Evolutionary conservation across 1,140 invertebrate genomes (phyloP).

Genomic region (Trichoplusia ni): DNA sequence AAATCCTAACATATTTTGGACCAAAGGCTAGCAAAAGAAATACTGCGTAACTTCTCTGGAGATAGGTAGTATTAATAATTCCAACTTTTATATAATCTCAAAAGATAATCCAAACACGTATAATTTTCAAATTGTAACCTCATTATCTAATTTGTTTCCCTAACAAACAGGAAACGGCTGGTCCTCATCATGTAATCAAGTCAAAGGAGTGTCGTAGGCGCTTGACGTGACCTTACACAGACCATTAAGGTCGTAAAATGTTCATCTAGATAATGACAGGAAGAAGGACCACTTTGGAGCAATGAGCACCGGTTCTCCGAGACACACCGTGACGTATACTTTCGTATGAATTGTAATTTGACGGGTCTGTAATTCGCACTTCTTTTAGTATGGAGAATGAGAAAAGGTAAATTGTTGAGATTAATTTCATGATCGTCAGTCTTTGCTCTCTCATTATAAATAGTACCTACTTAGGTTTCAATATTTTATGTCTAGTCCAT

Average conservation of each 20-base stretch:
- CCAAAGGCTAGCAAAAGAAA: too few species aligned
- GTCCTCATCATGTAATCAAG: constrained; percentile 28
- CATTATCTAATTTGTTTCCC: background rate
- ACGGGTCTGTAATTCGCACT: background rate
- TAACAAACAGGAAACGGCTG: constrained; percentile 2
- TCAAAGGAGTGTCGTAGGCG: background rate
- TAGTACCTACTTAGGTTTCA: too few species aligned
- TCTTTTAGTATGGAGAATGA: background rate
- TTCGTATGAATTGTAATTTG: constrained; percentile 4
- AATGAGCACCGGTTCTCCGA: constrained; percentile 12
- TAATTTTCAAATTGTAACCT: background rate
- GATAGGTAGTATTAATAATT: too few species aligned
- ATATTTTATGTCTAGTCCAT: too few species aligned
- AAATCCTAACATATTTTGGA: too few species aligned
- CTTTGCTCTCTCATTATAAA: too few species aligned
- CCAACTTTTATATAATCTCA: background rate
- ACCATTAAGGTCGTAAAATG: constrained; percentile 23
- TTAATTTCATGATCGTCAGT: too few species aligned
- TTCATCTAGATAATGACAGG: constrained; percentile 23
- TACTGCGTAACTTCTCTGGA: too few species aligned
- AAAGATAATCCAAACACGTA: background rate
- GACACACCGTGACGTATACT: constrained; percentile 11
- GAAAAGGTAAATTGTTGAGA: too few species aligned
- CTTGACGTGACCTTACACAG: constrained; percentile 1
- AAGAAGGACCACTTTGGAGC: constrained; percentile 18